A percentile compares a stretch with the other conserved stretches of the same genome.
phyloP scores from a whole-genome alignment of 2,797 vertebrate species.

The Limosa lapponica region DNA sequence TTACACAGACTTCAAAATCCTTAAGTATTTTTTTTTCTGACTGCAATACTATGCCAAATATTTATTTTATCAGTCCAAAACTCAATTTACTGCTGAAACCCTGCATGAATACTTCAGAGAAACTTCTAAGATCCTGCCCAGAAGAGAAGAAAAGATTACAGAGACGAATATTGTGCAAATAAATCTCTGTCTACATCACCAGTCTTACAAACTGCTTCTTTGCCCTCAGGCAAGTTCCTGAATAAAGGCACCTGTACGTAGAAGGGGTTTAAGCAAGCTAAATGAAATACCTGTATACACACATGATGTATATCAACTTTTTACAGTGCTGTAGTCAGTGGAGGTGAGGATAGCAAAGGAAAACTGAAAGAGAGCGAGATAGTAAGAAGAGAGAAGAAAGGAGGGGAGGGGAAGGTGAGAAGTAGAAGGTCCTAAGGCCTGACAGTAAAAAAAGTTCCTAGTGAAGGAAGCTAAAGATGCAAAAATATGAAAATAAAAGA shows the following conservation, averaged over 20 bases:
- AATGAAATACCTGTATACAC: neutral
- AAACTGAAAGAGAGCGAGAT: neutral
- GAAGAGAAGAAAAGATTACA: constrained; percentile 22
- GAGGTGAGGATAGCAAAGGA: neutral
- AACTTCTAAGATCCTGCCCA: constrained; percentile 1
- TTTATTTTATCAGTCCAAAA: constrained; percentile 44
- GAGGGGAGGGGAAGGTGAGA: neutral
- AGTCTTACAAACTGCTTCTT: neutral
- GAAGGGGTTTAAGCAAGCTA: neutral
- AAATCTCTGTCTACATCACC: constrained; percentile 17
- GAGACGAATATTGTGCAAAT: constrained; percentile 1
- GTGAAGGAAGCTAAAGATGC: neutral
- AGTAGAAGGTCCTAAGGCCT: neutral
- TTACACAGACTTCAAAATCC: constrained; percentile 17
- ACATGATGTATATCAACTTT: neutral
- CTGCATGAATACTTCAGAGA: constrained; percentile 1
- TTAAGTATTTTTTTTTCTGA: neutral
- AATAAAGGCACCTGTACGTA: neutral
- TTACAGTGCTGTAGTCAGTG: neutral
- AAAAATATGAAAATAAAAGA: neutral
- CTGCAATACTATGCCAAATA: constrained; percentile 8
- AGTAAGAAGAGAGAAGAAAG: neutral
- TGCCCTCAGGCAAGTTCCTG: neutral
- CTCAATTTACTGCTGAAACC: constrained; percentile 40
- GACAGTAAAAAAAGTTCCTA: neutral